Evolutionary conservation across 2,888 invertebrate species (phyloP), one percentile per base, ranked within the genome.

Genomic region (Oscheius sp.): DNA sequence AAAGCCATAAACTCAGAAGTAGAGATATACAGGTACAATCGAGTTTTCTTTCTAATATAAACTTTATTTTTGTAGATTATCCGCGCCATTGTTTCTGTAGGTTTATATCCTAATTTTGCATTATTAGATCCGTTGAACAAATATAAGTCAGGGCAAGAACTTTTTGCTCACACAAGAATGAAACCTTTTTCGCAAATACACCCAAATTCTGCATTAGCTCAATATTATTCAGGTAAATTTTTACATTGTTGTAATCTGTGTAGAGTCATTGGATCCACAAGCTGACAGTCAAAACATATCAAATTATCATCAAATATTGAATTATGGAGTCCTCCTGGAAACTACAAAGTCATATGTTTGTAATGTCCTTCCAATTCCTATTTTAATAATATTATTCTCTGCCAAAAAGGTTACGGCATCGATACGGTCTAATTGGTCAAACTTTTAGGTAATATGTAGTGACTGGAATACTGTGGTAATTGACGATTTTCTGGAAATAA

Each of bases 91-190:
- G 90, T 99, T 23, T 93, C 94, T 82, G 93, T 95, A 89, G 96
- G 97, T 0, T 91, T 99, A 68, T 98, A 97, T 89, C 98, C 98
- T 0, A 96, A 98, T 90, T 92, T 96, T 73, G 95, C 96, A 0
- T 92, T 95, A n/a, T 93, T 95, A 0, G 98, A 99, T 89, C 94
- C 95, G 85, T 94, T 94, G 85, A 98, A 98, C 89, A 93, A 93
- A 84, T 94, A 93, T 86, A 95, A 95, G 91, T 80, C 81, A 70
- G 85, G 85, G n/a, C 82, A 86, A 56, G 87, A 87, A 27, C 79
- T 85, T 72, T 86, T 82, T 72, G 81, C 81, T 6, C 87, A 87
- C 77, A 82, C 84, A 13, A 75, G 83, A 7, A 63, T 81, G 27
- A 85, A 87, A 72, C 84, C 85, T 18, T 86, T 83, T 74, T 73